Conservation (phyloP, 2,113 vertebrate species). For the Laterallus jamaicensis region DNA sequence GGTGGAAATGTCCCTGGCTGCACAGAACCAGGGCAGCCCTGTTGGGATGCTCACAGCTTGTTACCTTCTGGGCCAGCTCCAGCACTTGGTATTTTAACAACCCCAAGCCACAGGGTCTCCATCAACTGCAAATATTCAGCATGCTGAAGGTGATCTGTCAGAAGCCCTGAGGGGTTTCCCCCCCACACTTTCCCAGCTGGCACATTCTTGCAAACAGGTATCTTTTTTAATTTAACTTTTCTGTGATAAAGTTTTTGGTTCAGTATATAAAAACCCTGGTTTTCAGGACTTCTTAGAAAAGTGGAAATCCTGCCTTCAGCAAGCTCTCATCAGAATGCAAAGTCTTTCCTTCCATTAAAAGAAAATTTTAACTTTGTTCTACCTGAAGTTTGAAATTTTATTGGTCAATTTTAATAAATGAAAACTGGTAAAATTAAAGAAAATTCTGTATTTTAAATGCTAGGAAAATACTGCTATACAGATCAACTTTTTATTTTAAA, state of each 20-base stretch:
- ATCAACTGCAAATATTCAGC: neutral
- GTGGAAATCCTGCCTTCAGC: neutral
- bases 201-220: neutral
- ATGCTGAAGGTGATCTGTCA: neutral
- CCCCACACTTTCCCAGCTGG: neutral
- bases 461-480: neutral
- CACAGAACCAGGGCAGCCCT: neutral
- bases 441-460: neutral
- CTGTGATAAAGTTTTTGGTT: neutral
- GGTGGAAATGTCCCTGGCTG: neutral
- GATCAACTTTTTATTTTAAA: neutral
- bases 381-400: neutral
- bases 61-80: neutral
- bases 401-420: neutral
- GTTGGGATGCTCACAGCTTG: neutral
- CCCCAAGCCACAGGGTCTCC: neutral
- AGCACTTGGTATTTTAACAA: neutral
- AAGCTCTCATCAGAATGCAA: neutral
- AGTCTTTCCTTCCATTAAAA: neutral
- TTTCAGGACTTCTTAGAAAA: neutral
- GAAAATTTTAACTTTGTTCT: neutral
- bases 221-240: neutral
- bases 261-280: neutral
- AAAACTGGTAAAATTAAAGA: neutral
- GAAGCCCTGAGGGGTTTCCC: neutral